Percentiles rank a stretch among this genome's conserved stretches.
phyloP scores from a whole-genome alignment of 2,888 invertebrate genomes.

The Pammene fasciana region DNA sequence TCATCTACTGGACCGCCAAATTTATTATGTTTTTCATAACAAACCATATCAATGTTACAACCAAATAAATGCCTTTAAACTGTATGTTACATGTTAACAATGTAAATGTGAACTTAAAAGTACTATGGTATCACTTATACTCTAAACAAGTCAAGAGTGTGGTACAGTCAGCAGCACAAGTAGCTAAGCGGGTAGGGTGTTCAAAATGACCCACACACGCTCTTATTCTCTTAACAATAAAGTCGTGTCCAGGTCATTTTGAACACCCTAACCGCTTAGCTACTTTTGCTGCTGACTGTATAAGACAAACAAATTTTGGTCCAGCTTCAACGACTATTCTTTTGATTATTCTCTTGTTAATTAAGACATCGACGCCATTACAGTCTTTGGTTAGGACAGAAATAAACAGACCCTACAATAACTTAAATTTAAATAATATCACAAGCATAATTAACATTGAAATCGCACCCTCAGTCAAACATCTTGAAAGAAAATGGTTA shows the following conservation, averaged over 20 bases:
- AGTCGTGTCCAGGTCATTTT: too few species aligned
- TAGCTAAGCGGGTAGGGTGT: too few species aligned
- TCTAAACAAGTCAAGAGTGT: constrained; percentile 46
- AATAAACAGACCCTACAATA: constrained; percentile 67
- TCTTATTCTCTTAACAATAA: too few species aligned
- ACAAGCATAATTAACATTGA: constrained; percentile 67
- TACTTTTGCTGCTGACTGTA: too few species aligned
- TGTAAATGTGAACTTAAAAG: constrained; percentile 31
- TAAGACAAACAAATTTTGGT: constrained; percentile 74
- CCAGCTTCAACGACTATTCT: constrained; percentile 71
- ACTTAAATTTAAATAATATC: constrained; percentile 79
- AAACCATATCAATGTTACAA: constrained; percentile 12
- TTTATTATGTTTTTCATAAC: neutral
- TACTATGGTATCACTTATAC: constrained; percentile 28
- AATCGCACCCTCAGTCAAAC: constrained; percentile 41
- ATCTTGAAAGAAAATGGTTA: constrained; percentile 56
- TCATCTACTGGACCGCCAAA: neutral
- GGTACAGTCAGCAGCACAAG: too few species aligned
- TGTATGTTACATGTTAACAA: neutral
- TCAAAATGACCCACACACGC: too few species aligned
- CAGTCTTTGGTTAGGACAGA: constrained; percentile 82
- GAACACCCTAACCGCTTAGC: too few species aligned
- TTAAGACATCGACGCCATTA: constrained; percentile 66
- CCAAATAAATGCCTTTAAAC: constrained; percentile 8
- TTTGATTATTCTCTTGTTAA: constrained; percentile 57